Conservation (phyloP, 2,113 vertebrate genomes). For the Larimichthys polyactis region DNA sequence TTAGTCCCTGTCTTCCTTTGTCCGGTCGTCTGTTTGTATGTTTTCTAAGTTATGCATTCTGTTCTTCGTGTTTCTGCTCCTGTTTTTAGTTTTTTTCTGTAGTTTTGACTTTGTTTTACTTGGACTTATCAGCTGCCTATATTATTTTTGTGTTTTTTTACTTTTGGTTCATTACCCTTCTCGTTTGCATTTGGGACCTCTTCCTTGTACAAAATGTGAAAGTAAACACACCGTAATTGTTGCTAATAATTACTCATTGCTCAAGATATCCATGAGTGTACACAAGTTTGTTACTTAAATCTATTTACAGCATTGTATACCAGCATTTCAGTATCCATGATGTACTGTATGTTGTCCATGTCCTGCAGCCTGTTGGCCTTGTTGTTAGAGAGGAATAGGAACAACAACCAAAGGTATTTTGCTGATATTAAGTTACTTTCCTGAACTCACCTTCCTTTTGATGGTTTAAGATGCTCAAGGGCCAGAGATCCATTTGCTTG, state of each 20-base stretch:
- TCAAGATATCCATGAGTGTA: neutral
- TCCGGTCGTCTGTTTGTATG: too few relatives aligned
- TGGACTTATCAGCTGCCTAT: too few relatives aligned
- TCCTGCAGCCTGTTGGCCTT: slow-evolving; percentile 17
- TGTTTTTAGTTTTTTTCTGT: too few relatives aligned
- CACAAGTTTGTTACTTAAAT: neutral
- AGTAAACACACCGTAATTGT: neutral
- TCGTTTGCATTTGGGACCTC: too few relatives aligned
- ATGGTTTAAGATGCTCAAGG: slow-evolving; percentile 50
- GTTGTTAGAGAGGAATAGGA: slow-evolving; percentile 35
- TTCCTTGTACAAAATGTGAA: too few relatives aligned
- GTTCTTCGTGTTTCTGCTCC: too few relatives aligned
- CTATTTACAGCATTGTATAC: neutral
- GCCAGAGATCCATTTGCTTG: slow-evolving; percentile 51
- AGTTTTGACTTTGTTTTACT: too few relatives aligned
- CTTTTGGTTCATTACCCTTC: too few relatives aligned
- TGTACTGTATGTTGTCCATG: slow-evolving; percentile 10
- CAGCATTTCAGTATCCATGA: neutral
- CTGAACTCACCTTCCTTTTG: slow-evolving; percentile 10
- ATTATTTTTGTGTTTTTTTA: too few relatives aligned
- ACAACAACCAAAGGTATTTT: slow-evolving; percentile 36
- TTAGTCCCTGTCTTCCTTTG: too few relatives aligned
- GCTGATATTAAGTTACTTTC: slow-evolving; percentile 29
- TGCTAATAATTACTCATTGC: neutral
- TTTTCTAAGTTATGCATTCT: too few relatives aligned